A percentile compares a stretch with the other conserved stretches of the same genome.
Conservation (phyloP, 1,140 invertebrate species). For the Drosophila pruinosa region DNA sequence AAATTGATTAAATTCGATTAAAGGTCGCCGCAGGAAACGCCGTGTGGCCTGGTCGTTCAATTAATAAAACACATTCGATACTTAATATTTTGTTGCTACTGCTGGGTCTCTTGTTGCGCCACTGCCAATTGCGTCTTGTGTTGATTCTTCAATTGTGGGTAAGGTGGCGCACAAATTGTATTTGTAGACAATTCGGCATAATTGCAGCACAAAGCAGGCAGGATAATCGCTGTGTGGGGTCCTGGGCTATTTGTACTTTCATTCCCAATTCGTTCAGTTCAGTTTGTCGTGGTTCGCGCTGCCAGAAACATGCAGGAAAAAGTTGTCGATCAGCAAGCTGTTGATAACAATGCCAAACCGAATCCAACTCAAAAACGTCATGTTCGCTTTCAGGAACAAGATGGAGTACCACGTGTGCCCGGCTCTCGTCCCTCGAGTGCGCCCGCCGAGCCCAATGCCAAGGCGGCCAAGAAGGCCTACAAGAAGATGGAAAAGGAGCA, state of each 20-base stretch:
- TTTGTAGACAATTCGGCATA: constrained; percentile 80
- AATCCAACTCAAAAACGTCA: constrained; percentile 66
- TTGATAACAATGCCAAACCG: constrained; percentile 4
- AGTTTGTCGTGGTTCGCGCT: constrained; percentile 42
- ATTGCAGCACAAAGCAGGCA: constrained; percentile 54
- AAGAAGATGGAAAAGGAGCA: constrained; percentile 82
- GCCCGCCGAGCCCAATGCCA: constrained; percentile 79
- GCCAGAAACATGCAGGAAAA: constrained; percentile 53
- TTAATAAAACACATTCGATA: constrained; percentile 46
- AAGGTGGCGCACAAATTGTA: constrained; percentile 57
- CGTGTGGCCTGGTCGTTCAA: constrained; percentile 29
- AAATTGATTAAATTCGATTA: constrained; percentile 71
- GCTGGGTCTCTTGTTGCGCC: constrained; percentile 23
- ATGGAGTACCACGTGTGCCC: constrained; percentile 61
- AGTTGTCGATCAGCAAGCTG: background rate
- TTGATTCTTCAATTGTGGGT: constrained; percentile 22
- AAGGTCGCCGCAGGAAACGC: constrained; percentile 54
- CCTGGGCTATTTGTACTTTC: background rate
- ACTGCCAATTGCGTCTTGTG: constrained; percentile 46
- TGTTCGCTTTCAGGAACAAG: constrained; percentile 80
- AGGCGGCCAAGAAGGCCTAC: constrained; percentile 77
- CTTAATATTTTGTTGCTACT: background rate
- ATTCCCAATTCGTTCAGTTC: background rate
- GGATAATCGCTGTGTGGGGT: constrained; percentile 38
- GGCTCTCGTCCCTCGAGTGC: constrained; percentile 77